Conservation (phyloP, 2,797 vertebrate genomes). For the Echeneis naucrates region DNA sequence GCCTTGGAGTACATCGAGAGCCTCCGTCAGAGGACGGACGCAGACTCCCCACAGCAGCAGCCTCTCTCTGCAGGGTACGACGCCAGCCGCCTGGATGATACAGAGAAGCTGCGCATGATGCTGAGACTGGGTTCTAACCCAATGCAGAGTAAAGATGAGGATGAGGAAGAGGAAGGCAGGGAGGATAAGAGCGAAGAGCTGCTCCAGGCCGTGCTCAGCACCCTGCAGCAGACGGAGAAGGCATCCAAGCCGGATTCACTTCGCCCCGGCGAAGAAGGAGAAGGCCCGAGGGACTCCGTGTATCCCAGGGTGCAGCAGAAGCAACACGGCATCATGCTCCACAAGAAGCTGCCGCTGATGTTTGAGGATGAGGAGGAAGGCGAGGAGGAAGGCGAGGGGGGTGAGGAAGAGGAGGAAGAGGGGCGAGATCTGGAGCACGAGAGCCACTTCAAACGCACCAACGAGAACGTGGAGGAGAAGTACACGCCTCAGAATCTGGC, state of each 20-base stretch:
- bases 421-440: slow-evolving; percentile 52
- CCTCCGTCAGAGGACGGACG: slow-evolving; percentile 87
- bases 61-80: slow-evolving; percentile 75
- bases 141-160: slow-evolving; percentile 66
- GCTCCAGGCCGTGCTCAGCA: slow-evolving; percentile 90
- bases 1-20: slow-evolving; percentile 94
- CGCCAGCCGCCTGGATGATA: slow-evolving; percentile 55
- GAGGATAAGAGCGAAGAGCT: slow-evolving; percentile 89
- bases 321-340: slow-evolving; percentile 76
- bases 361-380: slow-evolving; percentile 90
- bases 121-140: slow-evolving; percentile 63
- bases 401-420: slow-evolving; percentile 53
- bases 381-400: too few relatives aligned
- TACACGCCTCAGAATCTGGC: slow-evolving; percentile 96
- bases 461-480: slow-evolving; percentile 95
- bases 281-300: not conserved
- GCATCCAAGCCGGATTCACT: slow-evolving; percentile 75
- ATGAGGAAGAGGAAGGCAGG: slow-evolving; percentile 75
- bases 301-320: slow-evolving; percentile 56
- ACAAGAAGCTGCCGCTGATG: slow-evolving; percentile 84
- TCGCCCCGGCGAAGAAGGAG: slow-evolving; percentile 59
- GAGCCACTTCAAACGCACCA: slow-evolving; percentile 92
- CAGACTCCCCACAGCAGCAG: slow-evolving; percentile 73
- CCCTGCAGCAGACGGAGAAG: slow-evolving; percentile 88
- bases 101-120: slow-evolving; percentile 75